A percentile compares a stretch with the other conserved stretches of the same genome.
Evolutionary conservation across 2,113 vertebrate species (phyloP).

Genomic region (Pollachius pollachius): DNA sequence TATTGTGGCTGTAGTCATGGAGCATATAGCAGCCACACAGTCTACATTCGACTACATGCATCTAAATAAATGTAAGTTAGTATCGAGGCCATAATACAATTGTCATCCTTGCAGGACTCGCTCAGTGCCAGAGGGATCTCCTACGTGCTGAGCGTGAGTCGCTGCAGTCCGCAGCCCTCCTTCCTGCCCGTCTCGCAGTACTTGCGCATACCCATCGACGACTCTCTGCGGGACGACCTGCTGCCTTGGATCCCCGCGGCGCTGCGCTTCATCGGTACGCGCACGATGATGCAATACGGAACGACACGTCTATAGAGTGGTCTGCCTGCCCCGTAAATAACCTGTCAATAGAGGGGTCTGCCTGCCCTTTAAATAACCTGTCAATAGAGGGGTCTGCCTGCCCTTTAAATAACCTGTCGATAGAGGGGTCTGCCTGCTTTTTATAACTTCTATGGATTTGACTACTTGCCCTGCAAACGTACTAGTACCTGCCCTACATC

Average conservation of each 20-base stretch:
- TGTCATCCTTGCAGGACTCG: slow-evolving; percentile 55
- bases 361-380: not conserved
- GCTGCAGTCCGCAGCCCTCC: slow-evolving; percentile 74
- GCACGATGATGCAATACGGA: too few species aligned
- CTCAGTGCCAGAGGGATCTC: slow-evolving; percentile 73
- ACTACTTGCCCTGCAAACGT: too few species aligned
- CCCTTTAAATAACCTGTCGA: not conserved
- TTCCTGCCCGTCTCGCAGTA: slow-evolving; percentile 74
- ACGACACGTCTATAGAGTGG: not conserved
- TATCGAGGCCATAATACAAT: not conserved
- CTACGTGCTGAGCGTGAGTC: slow-evolving; percentile 78
- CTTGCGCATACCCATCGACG: slow-evolving; percentile 78
- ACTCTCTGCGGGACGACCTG: slow-evolving; percentile 78
- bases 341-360: not conserved
- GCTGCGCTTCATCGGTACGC: slow-evolving; percentile 76
- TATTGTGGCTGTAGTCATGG: not conserved
- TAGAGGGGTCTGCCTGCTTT: too few species aligned
- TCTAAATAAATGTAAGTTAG: too few species aligned
- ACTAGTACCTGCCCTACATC: too few species aligned
- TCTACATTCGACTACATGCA: too few species aligned
- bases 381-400: not conserved
- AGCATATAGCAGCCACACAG: too few species aligned
- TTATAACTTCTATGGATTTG: too few species aligned
- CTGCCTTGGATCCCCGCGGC: slow-evolving; percentile 79
- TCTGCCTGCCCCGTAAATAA: not conserved